Evolutionary conservation across 2,113 vertebrate species (phyloP).

Genomic region (Cacatua alba): DNA sequence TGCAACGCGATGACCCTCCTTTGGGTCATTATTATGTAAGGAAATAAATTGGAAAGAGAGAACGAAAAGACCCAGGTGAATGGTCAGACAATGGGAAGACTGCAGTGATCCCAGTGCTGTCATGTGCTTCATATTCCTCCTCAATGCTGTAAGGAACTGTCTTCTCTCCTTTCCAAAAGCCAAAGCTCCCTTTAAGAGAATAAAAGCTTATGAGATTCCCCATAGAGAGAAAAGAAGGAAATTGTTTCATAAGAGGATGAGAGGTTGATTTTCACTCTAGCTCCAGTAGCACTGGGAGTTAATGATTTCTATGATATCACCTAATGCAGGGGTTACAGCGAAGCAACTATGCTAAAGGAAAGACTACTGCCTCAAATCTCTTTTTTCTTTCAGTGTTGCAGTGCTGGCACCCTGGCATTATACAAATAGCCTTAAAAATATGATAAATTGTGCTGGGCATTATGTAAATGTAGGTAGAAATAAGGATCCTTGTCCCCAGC

Average conservation of each 20-base stretch:
- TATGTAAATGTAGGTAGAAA: neutral
- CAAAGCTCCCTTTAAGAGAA: neutral
- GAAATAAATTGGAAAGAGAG: slow-evolving; percentile 52
- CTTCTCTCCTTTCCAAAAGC: neutral
- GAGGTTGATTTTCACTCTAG: neutral
- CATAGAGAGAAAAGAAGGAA: neutral
- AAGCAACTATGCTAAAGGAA: neutral
- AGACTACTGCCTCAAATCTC: neutral
- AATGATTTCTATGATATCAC: neutral
- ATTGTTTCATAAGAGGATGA: neutral
- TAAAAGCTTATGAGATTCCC: neutral
- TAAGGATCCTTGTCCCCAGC: neutral
- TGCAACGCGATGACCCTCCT: slow-evolving; percentile 40
- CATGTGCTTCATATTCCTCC: neutral
- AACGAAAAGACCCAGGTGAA: slow-evolving; percentile 28
- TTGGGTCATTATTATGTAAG: slow-evolving; percentile 61
- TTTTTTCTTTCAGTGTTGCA: neutral
- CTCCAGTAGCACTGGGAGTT: neutral
- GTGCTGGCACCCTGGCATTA: neutral
- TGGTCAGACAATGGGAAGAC: neutral
- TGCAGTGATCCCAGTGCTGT: neutral
- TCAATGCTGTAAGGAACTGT: neutral
- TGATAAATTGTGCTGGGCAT: neutral
- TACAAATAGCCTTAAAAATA: neutral
- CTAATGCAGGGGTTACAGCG: neutral